These are phyloP conservation scores for Drosophila mayaguana DNA, from an alignment of 2,888 invertebrate genomes.

Conservation along the genomic window DNA sequence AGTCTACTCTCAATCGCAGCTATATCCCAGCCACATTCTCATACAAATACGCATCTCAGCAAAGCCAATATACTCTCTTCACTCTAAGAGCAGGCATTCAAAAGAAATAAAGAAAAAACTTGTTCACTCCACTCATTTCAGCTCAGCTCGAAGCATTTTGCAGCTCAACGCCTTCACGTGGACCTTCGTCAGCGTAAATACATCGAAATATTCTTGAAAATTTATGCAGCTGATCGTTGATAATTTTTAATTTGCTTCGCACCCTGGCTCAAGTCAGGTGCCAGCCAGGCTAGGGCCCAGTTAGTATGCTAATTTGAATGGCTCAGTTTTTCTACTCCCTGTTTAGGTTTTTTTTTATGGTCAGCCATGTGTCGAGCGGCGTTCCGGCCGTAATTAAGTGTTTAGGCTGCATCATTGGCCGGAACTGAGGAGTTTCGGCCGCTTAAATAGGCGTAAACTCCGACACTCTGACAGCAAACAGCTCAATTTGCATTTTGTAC, in stretches of 20 bases:
- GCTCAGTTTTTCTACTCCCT: constrained; percentile 20
- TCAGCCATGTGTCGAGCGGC: constrained; percentile 56
- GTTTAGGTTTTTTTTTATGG: constrained; percentile 46
- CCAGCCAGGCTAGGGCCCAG: constrained; percentile 46
- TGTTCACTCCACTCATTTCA: constrained; percentile 36
- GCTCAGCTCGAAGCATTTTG: constrained; percentile 60
- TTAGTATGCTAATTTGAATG: constrained; percentile 75
- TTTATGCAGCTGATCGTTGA: constrained; percentile 72
- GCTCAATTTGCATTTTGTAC: constrained; percentile 81
- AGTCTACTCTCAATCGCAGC: no score
- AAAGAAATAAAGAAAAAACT: constrained; percentile 6
- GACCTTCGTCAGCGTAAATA: background rate
- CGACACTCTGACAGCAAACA: constrained; percentile 42
- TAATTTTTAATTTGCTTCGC: constrained; percentile 60
- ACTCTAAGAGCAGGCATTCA: background rate
- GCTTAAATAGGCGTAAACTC: constrained; percentile 69
- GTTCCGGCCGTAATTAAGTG: constrained; percentile 69
- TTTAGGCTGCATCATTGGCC: constrained; percentile 65
- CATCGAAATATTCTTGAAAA: constrained; percentile 40
- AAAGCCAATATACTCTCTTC: background rate
- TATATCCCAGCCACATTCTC: no score
- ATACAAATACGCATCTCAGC: background rate
- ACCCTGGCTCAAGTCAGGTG: constrained; percentile 40
- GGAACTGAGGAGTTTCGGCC: constrained; percentile 37
- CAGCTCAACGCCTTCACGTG: constrained; percentile 71